Evolutionary conservation across 2,888 invertebrate genomes (phyloP).

Genomic region (Alloplasta piceator): DNA sequence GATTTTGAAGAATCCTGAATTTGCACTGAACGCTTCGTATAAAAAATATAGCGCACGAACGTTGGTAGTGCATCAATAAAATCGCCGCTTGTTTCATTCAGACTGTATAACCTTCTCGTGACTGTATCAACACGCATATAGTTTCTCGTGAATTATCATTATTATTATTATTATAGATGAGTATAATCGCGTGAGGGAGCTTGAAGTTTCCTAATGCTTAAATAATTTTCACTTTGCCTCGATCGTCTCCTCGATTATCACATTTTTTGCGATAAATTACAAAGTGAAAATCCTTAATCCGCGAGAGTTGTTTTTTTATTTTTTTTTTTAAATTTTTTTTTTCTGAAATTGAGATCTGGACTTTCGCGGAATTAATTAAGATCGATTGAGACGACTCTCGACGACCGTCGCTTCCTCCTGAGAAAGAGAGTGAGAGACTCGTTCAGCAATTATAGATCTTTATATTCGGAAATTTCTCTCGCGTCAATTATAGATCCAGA

Average conservation of each 20-base stretch:
- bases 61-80: conserved; percentile 58
- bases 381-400: conserved; percentile 12
- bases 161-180: conserved; percentile 30
- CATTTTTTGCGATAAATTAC: background rate
- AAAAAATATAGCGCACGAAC: too few relatives aligned
- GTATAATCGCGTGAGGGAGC: conserved; percentile 27
- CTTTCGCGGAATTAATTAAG: conserved; percentile 35
- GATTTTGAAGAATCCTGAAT: too few relatives aligned
- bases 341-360: background rate
- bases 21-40: too few relatives aligned
- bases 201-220: conserved; percentile 53
- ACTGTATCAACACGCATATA: conserved; percentile 52
- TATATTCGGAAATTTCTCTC: background rate
- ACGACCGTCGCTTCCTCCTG: background rate
- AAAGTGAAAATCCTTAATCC: background rate
- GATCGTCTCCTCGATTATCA: conserved; percentile 11
- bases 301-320: background rate
- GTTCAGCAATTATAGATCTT: background rate
- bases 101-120: conserved; percentile 41
- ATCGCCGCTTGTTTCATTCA: conserved; percentile 53
- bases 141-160: conserved; percentile 20
- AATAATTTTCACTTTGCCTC: conserved; percentile 67
- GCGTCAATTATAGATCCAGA: conserved; percentile 1
- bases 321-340: conserved; percentile 1
- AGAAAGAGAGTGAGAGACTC: too few relatives aligned